Evolutionary conservation across 1,140 invertebrate genomes (phyloP), one percentile per base, ranked within the genome.

Genomic region (Zaprionus ornatus): DNA sequence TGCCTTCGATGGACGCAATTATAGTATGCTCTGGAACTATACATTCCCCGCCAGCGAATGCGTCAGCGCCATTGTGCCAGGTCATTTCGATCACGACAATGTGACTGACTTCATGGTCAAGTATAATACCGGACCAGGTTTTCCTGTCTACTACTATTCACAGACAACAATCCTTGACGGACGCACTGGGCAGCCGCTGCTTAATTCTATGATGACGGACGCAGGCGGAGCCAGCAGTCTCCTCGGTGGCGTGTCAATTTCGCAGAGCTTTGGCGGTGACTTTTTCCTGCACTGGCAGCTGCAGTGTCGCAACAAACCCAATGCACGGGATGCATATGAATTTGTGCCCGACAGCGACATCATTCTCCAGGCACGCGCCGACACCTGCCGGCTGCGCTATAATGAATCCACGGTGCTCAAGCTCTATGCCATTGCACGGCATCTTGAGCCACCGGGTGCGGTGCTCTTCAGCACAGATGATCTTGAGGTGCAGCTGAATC

Each of bases 91-190:
- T 90, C 94, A 95, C 74, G 97, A 98, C 90, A 93, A 95, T 68
- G 93, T 96, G n/a, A 97, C 97, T 0, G 97, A 98, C 84, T 97
- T 98, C 79, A 94, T 97, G 92, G 94, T 98, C 0, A 96, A 97
- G 81, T 97, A 96, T 86, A 95, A 96, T 82, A 94, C 94, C 70
- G 96, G 96, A 1, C 95, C 95, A 1, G 96, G 95, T 9, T 97
- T 95, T 92, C 96, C 96, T 1, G 93, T 96, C 0, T 97, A 97
- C 91, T 97, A 96, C 92, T 96, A 96, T 79, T 96, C 96, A 6
- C 93, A 95, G 91, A 95, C 95, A 5, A 95, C 94, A 5, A 94
- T 97, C 27, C 80, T 97, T 9, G 95, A 96, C 92, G 96, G 96
- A 5, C 93, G 93, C 82, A 95, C 93, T n/a, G 96, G 96, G 0